Conservation (phyloP, 2,113 vertebrate genomes). For the Tonatia bakeri region DNA sequence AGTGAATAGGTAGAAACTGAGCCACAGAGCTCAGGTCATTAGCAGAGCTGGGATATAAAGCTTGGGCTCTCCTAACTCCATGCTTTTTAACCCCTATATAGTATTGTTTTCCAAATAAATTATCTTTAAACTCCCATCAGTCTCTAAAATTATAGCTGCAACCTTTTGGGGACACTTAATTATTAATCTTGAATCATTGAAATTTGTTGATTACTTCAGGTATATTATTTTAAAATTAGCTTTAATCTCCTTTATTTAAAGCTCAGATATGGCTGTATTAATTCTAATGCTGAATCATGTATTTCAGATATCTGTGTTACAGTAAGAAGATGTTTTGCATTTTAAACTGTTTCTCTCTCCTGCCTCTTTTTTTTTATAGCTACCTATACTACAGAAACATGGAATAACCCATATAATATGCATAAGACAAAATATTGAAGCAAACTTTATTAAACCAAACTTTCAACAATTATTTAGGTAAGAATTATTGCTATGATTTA, state of each 20-base stretch:
- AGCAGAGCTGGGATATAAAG: not conserved
- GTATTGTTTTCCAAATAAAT: conserved; percentile 12
- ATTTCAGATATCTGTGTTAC: conserved; percentile 14
- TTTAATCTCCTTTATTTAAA: conserved; percentile 14
- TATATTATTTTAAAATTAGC: conserved; percentile 21
- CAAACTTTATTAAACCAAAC: conserved; percentile 99
- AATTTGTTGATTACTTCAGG: not conserved
- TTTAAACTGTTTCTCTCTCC: conserved; percentile 39
- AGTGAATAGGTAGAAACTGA: not conserved
- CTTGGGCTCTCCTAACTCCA: not conserved
- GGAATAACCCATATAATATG: conserved; percentile 98
- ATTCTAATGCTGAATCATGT: not conserved
- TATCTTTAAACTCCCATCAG: not conserved
- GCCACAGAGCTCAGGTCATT: not conserved
- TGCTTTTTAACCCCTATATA: not conserved
- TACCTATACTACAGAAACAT: conserved; percentile 93
- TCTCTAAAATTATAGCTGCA: not conserved
- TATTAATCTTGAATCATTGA: conserved; percentile 37
- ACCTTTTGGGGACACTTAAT: conserved; percentile 8
- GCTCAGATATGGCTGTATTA: not conserved
- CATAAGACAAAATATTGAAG: conserved; percentile 98
- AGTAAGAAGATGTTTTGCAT: conserved; percentile 5
- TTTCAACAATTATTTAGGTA: conserved; percentile 97
- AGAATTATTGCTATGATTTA: conserved; percentile 65
- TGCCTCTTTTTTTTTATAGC: conserved; percentile 79